Base-by-base conservation (phyloP, 2,888 invertebrate genomes). In the Drosophila colorata region DNA sequence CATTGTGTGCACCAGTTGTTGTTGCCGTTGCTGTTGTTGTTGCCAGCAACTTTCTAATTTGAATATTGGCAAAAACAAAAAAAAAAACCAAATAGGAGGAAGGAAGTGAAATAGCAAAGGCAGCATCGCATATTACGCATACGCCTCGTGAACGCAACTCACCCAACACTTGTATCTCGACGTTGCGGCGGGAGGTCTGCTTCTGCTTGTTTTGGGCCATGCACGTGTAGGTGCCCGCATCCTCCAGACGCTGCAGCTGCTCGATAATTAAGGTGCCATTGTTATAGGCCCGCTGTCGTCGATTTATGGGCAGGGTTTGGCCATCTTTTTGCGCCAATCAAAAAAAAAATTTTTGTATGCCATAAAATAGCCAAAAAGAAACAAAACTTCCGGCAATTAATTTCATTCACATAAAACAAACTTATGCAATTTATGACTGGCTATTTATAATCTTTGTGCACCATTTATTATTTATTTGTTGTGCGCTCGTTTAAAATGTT, bases 191-290 rank as follows among this genome's bases (percentile, higher is more conserved):
- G 20, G 96, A 96, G 1, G 95, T 95, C 89, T 96, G 95, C 67
- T 96, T 95, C 90, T 97, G 97, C 74, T 96, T 94, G 92, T 97
- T 97, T 73, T 95, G 95, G 0, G 98, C 98, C 87, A 96, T 96
- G 91, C 98, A 98, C 48, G 96, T 97, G 93, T 98, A 98, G 11
- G 96, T 96, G 55, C 98, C 98, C 9, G 96, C 96, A 91, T 98
- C 98, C 87, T 96, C 96, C 48, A 94, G 94, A 53, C 96, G 94
- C 91, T 97, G 97, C 49, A 98, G 96, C 90, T 96, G 96, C 90
- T 96, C 96, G 64, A 98, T 96, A 61, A 96, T 95, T 74, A 98
- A 93, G 9, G 97, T 97, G 37, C 98, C 98, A 90, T 98, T 97
- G 28, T 95, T 94, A 84, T 96, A 97, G 75, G 97, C 96, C 79